Evolutionary conservation across 2,113 vertebrate species (phyloP).

Genomic region (Hymenochirus boettgeri): DNA sequence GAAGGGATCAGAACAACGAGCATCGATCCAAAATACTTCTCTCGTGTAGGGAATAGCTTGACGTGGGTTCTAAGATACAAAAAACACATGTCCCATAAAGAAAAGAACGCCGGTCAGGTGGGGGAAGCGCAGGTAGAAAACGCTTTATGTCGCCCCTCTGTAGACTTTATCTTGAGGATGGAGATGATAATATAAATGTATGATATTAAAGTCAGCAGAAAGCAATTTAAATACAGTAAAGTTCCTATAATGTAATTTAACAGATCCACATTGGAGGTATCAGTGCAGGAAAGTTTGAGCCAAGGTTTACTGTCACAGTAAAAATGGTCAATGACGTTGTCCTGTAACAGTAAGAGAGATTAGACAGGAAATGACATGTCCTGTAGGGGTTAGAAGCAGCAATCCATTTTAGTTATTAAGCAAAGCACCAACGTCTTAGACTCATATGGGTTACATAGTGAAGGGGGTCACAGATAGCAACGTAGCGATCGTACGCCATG

Average conservation of each 20-base stretch:
- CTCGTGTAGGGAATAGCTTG: conserved; percentile 1
- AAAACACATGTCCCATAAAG: conserved; percentile 16
- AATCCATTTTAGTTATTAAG: too few relatives aligned
- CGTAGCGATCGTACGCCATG: too few relatives aligned
- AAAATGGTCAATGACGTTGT: conserved; percentile 17
- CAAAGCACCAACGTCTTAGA: too few relatives aligned
- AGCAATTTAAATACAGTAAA: neutral
- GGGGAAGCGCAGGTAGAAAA: conserved; percentile 17
- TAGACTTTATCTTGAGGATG: conserved; percentile 21
- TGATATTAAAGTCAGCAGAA: conserved; percentile 6
- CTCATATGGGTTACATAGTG: too few relatives aligned
- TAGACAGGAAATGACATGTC: too few relatives aligned
- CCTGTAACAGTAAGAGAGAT: too few relatives aligned
- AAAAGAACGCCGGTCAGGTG: conserved; percentile 7
- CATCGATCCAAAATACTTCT: conserved; percentile 15
- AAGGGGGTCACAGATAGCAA: too few relatives aligned
- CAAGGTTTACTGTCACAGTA: conserved; percentile 23
- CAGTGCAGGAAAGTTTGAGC: conserved; percentile 18
- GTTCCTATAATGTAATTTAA: conserved; percentile 7
- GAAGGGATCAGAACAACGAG: conserved; percentile 12
- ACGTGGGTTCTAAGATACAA: conserved; percentile 10
- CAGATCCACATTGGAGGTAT: conserved; percentile 9
- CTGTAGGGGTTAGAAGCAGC: too few relatives aligned
- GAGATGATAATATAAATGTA: conserved; percentile 23
- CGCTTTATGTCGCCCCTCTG: neutral